Percentiles rank a stretch among this genome's conserved stretches.
Evolutionary conservation across 37 sponge, comb jelly and placozoan species (phyloP).

Genomic region (Corticium candelabrum): DNA sequence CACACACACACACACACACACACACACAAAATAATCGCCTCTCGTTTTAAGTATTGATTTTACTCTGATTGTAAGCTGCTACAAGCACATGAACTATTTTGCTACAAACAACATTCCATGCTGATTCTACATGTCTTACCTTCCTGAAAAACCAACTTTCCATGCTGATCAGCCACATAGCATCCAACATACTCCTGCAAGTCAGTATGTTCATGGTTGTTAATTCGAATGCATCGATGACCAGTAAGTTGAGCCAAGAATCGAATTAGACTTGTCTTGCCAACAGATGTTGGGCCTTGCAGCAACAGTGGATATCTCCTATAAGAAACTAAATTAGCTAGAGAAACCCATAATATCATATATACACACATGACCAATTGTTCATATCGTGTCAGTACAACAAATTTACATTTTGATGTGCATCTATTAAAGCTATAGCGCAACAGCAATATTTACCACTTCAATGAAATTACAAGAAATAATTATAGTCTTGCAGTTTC

Average conservation of each 20-base stretch:
- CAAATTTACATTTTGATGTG: too few relatives aligned
- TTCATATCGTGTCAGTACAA: too few relatives aligned
- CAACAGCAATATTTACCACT: too few relatives aligned
- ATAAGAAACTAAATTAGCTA: background rate
- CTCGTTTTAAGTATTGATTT: background rate
- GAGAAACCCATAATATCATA: too few relatives aligned
- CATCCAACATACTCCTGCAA: constrained; percentile 96
- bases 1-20: background rate
- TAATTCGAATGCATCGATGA: constrained; percentile 71
- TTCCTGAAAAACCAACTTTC: constrained; percentile 88
- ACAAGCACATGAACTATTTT: background rate
- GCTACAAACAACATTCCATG: too few relatives aligned
- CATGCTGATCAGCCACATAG: constrained; percentile 61
- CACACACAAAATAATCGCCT: too few relatives aligned
- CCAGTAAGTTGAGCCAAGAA: constrained; percentile 72
- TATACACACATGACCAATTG: too few relatives aligned
- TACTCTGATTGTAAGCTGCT: background rate
- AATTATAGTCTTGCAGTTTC: too few relatives aligned
- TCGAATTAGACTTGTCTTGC: constrained; percentile 89
- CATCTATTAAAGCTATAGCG: too few relatives aligned
- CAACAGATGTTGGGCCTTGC: constrained; percentile 94
- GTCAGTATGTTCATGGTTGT: constrained; percentile 99
- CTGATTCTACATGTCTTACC: too few relatives aligned
- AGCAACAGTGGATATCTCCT: constrained; percentile 74
- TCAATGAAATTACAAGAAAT: too few relatives aligned